phyloP scores from a whole-genome alignment of 2,888 invertebrate species.

The Perithous albicinctus region DNA sequence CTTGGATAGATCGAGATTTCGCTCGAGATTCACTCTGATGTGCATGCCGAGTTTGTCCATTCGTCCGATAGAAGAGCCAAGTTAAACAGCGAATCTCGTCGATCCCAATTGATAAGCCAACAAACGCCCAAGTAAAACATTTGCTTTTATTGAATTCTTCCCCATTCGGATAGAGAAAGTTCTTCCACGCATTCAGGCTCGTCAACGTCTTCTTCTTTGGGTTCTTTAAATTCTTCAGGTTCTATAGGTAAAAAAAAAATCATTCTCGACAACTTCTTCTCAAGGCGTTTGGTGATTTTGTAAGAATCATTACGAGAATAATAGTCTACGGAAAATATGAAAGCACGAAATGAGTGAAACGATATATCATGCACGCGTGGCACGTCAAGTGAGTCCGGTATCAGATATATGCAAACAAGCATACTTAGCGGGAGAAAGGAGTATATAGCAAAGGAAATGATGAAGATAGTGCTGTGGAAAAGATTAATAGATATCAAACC shows the following conservation, averaged over 20 bases:
- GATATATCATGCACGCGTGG: conserved; percentile 20
- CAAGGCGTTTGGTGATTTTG: too few relatives aligned
- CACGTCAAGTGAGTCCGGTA: neutral
- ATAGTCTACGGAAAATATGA: too few relatives aligned
- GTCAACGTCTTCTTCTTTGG: conserved; percentile 3
- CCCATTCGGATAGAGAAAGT: conserved; percentile 44
- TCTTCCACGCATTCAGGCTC: conserved; percentile 14
- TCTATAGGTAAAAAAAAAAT: too few relatives aligned
- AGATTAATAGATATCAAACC: too few relatives aligned
- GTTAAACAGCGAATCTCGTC: conserved; percentile 48
- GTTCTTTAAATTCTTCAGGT: too few relatives aligned
- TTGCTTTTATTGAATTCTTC: conserved; percentile 48
- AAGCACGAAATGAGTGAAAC: neutral
- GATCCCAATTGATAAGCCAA: conserved; percentile 45
- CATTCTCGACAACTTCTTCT: too few relatives aligned
- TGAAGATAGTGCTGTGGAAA: too few relatives aligned
- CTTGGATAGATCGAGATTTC: conserved; percentile 52
- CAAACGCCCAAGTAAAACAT: conserved; percentile 28
- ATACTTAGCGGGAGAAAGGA: neutral
- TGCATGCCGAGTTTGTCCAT: conserved; percentile 26
- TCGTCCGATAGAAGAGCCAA: conserved; percentile 30
- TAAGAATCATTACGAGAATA: too few relatives aligned
- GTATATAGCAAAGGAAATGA: too few relatives aligned
- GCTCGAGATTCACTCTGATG: conserved; percentile 33
- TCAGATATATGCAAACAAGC: neutral